Evolutionary conservation across 2,113 vertebrate species (phyloP), one percentile per base, ranked within the genome.

Genomic region (Hyperoodon ampullatus): DNA sequence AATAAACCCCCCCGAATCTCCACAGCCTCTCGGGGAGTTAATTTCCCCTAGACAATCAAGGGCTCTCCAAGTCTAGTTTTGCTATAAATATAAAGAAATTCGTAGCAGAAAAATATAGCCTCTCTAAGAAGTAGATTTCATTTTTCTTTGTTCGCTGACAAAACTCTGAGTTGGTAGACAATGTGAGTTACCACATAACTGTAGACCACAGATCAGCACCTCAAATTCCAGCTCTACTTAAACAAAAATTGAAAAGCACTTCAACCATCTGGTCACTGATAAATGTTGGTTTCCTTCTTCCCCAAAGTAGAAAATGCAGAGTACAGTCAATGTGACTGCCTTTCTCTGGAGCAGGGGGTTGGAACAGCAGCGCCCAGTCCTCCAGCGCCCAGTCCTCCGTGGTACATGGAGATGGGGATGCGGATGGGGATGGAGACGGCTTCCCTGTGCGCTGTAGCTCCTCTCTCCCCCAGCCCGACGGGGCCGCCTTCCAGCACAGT

Each of bases 61-160:
- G 93, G 68, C 63, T 93, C 81, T 63, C 50, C 96, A 97, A 70
- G 60, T 95, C 58, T 86, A 89, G 65, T 75, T 96, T 97, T 90
- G 86, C 89, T 97, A 97, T 97, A 97, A 97, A 97, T 97, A 97
- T 98, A 97, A 96, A 98, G 97, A 88, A 93, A 98, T 92, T 84
- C 47, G 65, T 88, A 95, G 96, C 96, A 98, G 87, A 98, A 97
- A 97, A 97, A 97, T 96, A 97, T 82, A 96, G 93, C 94, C 97
- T 97, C 84, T 97, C 81, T 97, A 94, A 81, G 84, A 94, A 93
- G 89, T 83, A 97, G 78, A 95, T 92, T 95, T 89, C 93, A 47
- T 91, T 92, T 97, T 94, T 84, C 89, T 90, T 89, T 96, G 93
- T 95, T 94, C 81, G 42, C 65, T 77, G 75, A 95, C 90, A 90